phyloP scores from a whole-genome alignment of 1,140 invertebrate species.

The Drosophila auraria region DNA sequence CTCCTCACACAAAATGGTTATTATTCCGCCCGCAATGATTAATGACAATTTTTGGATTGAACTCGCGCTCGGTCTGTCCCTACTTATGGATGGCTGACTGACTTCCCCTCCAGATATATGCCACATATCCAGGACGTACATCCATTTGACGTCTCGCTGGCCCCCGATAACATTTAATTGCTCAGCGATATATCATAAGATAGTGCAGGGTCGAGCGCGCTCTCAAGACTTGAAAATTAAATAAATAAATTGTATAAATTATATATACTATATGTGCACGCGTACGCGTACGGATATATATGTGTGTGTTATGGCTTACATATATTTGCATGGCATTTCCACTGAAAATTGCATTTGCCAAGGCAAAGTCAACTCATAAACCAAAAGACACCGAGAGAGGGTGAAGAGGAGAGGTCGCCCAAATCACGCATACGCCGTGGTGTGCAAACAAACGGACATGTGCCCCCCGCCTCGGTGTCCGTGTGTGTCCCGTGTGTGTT shows the following conservation, averaged over 20 bases:
- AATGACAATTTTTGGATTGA: constrained; percentile 78
- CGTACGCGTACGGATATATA: too few species aligned
- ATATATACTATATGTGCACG: not conserved
- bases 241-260: constrained; percentile 64
- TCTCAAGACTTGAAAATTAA: constrained; percentile 64
- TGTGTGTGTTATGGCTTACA: constrained; percentile 40
- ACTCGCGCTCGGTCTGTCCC: constrained; percentile 25
- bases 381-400: constrained; percentile 11
- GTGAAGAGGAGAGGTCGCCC: not conserved
- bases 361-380: constrained; percentile 55
- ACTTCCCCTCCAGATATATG: not conserved
- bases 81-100: constrained; percentile 25
- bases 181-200: constrained; percentile 78
- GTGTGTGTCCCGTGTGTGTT: constrained; percentile 4
- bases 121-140: not conserved
- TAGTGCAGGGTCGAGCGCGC: constrained; percentile 35
- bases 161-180: constrained; percentile 78
- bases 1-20: constrained; percentile 67
- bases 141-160: constrained; percentile 58
- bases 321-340: constrained; percentile 55
- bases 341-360: constrained; percentile 8
- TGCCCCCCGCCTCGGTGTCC: not conserved
- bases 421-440: constrained; percentile 75
- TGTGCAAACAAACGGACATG: constrained; percentile 43
- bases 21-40: constrained; percentile 67